A percentile compares a stretch with the other conserved stretches of the same genome.
Conservation (phyloP, 1,140 invertebrate species). For the Andrena cerasifolii region DNA sequence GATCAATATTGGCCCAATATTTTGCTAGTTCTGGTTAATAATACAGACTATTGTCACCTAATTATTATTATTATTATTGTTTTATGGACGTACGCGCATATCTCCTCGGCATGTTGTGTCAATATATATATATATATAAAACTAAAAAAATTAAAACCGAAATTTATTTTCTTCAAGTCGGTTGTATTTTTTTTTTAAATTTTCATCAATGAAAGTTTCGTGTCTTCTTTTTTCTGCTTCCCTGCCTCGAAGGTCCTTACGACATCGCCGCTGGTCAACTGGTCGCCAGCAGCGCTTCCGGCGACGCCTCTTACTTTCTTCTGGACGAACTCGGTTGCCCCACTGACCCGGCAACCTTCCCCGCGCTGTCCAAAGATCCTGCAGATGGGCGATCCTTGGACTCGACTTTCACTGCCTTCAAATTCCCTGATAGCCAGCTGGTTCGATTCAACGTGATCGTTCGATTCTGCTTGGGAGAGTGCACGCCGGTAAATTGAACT, state of each 20-base stretch:
- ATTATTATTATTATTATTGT: no score
- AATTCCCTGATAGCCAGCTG: constrained; percentile 87
- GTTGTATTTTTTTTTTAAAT: no score
- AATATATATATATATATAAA: no score
- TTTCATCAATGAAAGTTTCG: no score
- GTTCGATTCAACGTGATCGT: constrained; percentile 87
- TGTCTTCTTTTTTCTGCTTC: constrained; percentile 17
- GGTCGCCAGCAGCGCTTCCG: constrained; percentile 82
- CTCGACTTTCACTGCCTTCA: constrained; percentile 86
- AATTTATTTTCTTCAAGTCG: no score
- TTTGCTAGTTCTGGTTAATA: no score
- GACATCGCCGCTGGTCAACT: constrained; percentile 83
- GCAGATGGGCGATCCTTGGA: constrained; percentile 78
- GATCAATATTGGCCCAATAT: no score
- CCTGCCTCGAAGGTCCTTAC: constrained; percentile 77
- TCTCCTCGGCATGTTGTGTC: no score
- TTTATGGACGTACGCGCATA: no score
- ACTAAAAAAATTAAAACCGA: no score
- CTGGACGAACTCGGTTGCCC: constrained; percentile 84
- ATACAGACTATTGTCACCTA: no score
- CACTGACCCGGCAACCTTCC: constrained; percentile 82
- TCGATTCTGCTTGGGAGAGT: constrained; percentile 85
- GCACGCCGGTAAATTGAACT: constrained; percentile 81
- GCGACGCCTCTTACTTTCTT: constrained; percentile 80
- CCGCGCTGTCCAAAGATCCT: constrained; percentile 78